Evolutionary conservation across 2,888 invertebrate species (phyloP), one percentile per base, ranked within the genome.

Genomic region (Apocheima hispidaria): DNA sequence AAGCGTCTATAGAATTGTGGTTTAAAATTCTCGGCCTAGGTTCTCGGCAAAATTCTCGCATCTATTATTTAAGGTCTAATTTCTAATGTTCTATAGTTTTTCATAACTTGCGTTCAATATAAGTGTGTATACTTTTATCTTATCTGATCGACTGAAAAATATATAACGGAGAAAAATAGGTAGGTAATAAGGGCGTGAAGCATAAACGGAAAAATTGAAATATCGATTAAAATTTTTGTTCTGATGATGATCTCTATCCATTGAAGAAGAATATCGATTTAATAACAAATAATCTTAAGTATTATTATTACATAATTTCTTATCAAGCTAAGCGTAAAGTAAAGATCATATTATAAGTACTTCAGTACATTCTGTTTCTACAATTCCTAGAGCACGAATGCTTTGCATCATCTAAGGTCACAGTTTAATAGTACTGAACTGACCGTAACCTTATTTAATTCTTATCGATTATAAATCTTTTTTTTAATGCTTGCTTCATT

Each of bases 201-300:
- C 10, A 10, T n/a, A 33, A 33, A 33, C 1, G 33, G 4, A 33
- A 35, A 14, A 35, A 35, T 3, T 14, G 4, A 48, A 30, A 16
- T 1, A 38, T 16, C 20, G 1, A 6, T 6, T n/a, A 20, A 18
- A 4, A n/a, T 2, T 2, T 33, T 9, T 9, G 7, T 26, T 44
- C 18, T 41, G 41, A n/a, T 12, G 12, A 41, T 41, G n/a, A n/a
- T n/a, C n/a, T n/a, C n/a, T n/a, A n/a, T 41, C n/a, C 41, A 26
- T 43, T 26, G 18, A 18, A 30, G 4, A 14, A 20, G 21, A 35
- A 49, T 35, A 35, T 3, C 14, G 23, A 7, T 28, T 28, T 4
- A 20, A 30, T 33, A 2, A 30, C 26, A 48, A 18, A 30, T 6
- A 26, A n/a, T n/a, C n/a, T n/a, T n/a, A 44, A 44, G 28, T 44